Evolutionary conservation across 35 echinoderm and acorn worm genomes (phyloP).

Genomic region (Anneissia japonica): DNA sequence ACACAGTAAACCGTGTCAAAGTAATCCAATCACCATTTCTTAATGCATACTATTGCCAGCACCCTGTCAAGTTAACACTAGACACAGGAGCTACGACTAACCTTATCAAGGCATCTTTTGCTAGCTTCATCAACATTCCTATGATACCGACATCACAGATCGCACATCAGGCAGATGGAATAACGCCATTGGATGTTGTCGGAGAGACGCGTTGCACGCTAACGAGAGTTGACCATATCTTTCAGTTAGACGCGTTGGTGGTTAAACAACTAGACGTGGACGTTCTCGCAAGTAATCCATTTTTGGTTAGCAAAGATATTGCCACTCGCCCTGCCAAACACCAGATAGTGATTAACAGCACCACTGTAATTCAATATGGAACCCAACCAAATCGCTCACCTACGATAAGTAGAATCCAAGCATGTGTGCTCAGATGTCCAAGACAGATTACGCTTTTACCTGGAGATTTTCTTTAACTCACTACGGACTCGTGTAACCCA

Average conservation of each 20-base stretch:
- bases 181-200: neutral
- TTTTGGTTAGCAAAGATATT: neutral
- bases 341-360: neutral
- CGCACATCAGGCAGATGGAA: constrained; percentile 2
- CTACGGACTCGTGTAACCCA: neutral
- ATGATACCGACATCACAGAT: constrained; percentile 4
- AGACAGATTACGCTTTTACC: neutral
- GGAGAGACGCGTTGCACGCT: neutral
- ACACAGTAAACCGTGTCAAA: neutral
- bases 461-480: neutral
- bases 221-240: neutral
- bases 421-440: neutral
- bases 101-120: neutral
- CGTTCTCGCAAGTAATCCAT: constrained; percentile 11
- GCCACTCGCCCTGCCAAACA: constrained; percentile 4
- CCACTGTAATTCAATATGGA: neutral
- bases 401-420: neutral
- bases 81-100: constrained; percentile 4
- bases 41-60: neutral
- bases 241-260: constrained; percentile 11
- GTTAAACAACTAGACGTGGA: constrained; percentile 23
- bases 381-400: neutral
- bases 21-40: constrained; percentile 16
- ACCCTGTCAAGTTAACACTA: neutral
- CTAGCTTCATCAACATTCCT: neutral